phyloP scores from a whole-genome alignment of 2,113 vertebrate species.

The Ailurus styani region DNA sequence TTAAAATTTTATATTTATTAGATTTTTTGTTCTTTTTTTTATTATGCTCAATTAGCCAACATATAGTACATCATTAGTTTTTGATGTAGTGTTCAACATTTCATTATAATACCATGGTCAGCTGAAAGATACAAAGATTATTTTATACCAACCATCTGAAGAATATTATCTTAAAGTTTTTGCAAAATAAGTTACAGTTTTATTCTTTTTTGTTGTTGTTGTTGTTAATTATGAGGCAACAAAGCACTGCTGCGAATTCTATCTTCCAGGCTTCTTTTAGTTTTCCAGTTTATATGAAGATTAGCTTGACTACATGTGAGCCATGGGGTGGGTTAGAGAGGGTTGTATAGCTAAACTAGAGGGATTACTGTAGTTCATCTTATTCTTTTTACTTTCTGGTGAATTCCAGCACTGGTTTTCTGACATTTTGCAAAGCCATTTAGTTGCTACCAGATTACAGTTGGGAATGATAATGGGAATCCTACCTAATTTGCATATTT shows the following conservation, averaged over 20 bases:
- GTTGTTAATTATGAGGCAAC: background rate
- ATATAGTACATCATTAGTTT: background rate
- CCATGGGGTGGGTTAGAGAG: background rate
- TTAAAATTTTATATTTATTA: background rate
- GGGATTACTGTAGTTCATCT: background rate
- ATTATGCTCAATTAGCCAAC: background rate
- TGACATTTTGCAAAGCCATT: background rate
- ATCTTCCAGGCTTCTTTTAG: background rate
- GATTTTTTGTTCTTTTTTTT: background rate
- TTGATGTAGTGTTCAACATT: background rate
- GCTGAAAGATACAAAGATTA: background rate
- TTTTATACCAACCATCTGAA: background rate
- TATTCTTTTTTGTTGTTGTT: background rate
- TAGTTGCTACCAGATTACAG: slow-evolving; percentile 1
- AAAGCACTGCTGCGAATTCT: background rate
- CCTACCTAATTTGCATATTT: background rate
- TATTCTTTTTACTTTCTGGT: background rate
- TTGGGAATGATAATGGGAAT: background rate
- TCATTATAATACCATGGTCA: background rate
- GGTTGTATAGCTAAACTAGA: background rate
- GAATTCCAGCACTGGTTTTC: background rate
- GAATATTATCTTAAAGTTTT: background rate
- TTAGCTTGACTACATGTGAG: background rate
- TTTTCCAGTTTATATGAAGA: background rate
- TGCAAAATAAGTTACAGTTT: background rate